A percentile compares a stretch with the other conserved stretches of the same genome.
Conservation (phyloP, 2,113 vertebrate species). For the Cathartes aura region DNA sequence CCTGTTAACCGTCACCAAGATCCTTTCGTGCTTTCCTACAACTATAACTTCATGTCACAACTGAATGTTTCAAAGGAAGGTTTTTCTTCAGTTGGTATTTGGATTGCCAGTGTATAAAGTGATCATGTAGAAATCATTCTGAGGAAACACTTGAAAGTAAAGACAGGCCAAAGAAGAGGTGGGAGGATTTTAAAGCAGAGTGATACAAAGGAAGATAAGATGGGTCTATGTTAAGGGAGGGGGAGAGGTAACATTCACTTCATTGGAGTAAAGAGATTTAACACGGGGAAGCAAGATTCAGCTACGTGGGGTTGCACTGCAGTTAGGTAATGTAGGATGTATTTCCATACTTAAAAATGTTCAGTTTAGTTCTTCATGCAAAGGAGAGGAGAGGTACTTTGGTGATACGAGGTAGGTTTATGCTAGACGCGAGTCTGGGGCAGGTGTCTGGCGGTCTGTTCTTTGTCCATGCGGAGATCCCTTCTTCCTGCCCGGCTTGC, state of each 20-base stretch:
- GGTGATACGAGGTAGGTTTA: rapidly evolving
- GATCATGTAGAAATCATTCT: neutral
- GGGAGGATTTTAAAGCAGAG: neutral
- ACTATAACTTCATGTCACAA: neutral
- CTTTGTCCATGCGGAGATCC: neutral
- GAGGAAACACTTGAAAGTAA: neutral
- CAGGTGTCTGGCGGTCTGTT: rapidly evolving
- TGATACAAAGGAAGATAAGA: neutral
- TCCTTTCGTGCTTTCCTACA: neutral
- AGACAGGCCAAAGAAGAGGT: rapidly evolving
- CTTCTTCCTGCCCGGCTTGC: rapidly evolving
- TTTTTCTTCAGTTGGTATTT: neutral
- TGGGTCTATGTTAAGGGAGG: neutral
- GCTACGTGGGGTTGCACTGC: rapidly evolving
- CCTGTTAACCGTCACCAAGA: neutral
- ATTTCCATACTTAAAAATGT: neutral
- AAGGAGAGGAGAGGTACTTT: neutral
- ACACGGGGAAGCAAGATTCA: neutral
- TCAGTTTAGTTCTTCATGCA: neutral
- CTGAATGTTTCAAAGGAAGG: neutral
- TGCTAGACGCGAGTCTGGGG: rapidly evolving
- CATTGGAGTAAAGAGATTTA: neutral
- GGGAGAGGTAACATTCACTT: neutral
- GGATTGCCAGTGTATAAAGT: neutral
- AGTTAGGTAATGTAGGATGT: rapidly evolving